Conservation (phyloP, 2,888 invertebrate genomes). For the Matsumyia berberina region DNA sequence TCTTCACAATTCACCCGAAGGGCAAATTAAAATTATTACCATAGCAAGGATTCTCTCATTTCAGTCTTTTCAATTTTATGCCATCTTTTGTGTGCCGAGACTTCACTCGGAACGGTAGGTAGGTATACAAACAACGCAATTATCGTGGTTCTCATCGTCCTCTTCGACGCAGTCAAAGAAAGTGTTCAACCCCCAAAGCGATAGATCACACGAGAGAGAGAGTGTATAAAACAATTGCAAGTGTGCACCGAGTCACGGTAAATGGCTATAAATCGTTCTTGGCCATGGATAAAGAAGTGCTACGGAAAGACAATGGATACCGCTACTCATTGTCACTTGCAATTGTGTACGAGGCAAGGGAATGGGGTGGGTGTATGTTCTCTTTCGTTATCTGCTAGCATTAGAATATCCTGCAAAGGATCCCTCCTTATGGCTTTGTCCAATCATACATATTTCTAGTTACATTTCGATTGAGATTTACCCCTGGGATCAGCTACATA, state of each 20-base stretch:
- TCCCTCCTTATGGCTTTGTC: slow-evolving; percentile 53
- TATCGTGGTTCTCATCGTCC: slow-evolving; percentile 21
- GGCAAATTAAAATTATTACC: slow-evolving; percentile 49
- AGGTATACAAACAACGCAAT: slow-evolving; percentile 37
- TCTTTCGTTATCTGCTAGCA: slow-evolving; percentile 12
- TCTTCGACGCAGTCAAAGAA: slow-evolving; percentile 57
- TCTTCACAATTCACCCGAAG: slow-evolving; percentile 24
- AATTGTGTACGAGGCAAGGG: slow-evolving; percentile 43
- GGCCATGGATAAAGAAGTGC: slow-evolving; percentile 68
- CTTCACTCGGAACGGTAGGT: slow-evolving; percentile 1
- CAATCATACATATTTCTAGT: slow-evolving; percentile 43
- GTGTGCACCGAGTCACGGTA: slow-evolving; percentile 71
- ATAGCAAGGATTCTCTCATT: slow-evolving; percentile 39
- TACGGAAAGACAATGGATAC: slow-evolving; percentile 64
- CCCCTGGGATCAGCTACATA: slow-evolving; percentile 6
- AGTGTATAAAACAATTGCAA: slow-evolving; percentile 73
- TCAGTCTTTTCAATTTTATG: slow-evolving; percentile 41
- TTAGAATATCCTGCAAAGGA: slow-evolving; percentile 39
- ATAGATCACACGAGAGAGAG: slow-evolving; percentile 64
- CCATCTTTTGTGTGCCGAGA: slow-evolving; percentile 34
- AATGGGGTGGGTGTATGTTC: neutral
- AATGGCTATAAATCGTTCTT: slow-evolving; percentile 72
- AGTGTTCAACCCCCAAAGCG: slow-evolving; percentile 43
- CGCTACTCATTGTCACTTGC: slow-evolving; percentile 70
- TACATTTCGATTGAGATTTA: slow-evolving; percentile 50